Base-by-base conservation (phyloP, 1,140 invertebrate species). In the Drosophila saltans region DNA sequence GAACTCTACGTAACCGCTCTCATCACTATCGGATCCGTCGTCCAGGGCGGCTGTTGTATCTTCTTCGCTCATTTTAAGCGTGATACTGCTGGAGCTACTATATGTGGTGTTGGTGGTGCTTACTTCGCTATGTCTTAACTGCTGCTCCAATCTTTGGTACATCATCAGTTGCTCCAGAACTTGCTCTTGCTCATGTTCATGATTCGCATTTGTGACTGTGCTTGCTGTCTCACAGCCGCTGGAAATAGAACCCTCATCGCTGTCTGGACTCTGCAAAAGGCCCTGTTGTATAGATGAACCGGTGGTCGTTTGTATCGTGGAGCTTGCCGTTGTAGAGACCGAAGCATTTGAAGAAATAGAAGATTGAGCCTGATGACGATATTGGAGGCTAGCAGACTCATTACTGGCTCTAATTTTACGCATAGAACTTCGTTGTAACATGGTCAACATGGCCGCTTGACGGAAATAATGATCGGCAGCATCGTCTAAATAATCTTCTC, bases 161-260 rank as follows among this genome's bases (percentile, higher is more conserved):
- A 91, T 88, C 82, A 88, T 79, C 65, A 88, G 89, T 55, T 88
- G 80, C 64, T 89, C 83, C 43, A 88, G 84, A 77, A 91, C 75
- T 80, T 89, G 72, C 36, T 70, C 79, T 79, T 85, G 81, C 40
- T 75, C 72, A 58, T 88, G 84, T 66, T 88, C 83, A 41, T 83
- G 84, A 36, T 89, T 88, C 33, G 78, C 84, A 75, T 88, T 88
- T 24, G 84, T 88, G 39, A 94, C 95, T 1, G 95, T 96, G 88
- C 95, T 96, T n/a, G 95, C 95, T 3, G 95, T 96, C 90, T 96
- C 96, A 91, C 95, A 96, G 56, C 96, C 96, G 69, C 95, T 96
- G 60, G 96, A 96, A 82, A 96, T 95, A n/a, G 94, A 95, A 61
- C 96, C 96, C 83, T 96, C 95, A 91, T 96, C 96, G 86, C 94